Evolutionary conservation across 2,797 vertebrate genomes (phyloP).

Genomic region (Amblyopsis hoosieri): DNA sequence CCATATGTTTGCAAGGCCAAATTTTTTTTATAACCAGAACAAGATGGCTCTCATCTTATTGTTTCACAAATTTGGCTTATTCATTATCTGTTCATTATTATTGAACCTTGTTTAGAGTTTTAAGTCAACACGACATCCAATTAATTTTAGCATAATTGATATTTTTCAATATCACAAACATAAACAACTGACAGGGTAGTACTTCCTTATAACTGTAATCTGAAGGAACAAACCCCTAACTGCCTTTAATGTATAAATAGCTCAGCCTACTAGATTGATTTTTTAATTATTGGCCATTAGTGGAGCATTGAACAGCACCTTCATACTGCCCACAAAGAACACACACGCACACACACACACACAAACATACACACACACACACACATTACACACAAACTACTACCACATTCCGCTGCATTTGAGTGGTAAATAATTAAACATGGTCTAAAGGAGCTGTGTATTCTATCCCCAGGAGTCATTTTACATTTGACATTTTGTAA

Average conservation of each 20-base stretch:
- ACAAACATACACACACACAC: neutral
- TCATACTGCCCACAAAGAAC: neutral
- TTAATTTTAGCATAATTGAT: no score
- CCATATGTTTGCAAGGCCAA: neutral
- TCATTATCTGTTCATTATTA: no score
- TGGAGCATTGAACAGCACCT: constrained; percentile 39
- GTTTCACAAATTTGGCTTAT: no score
- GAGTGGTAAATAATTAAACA: constrained; percentile 57
- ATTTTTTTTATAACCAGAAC: neutral
- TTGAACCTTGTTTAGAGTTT: no score
- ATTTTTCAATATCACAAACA: neutral
- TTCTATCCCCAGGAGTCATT: constrained; percentile 23
- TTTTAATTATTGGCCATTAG: constrained; percentile 45
- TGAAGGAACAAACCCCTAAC: constrained; percentile 36
- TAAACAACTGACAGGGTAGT: constrained; percentile 8
- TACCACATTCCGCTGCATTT: neutral
- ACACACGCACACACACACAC: neutral
- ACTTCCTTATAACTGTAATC: constrained; percentile 1
- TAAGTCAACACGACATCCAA: no score
- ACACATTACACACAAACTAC: neutral
- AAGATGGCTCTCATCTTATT: neutral
- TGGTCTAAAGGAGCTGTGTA: constrained; percentile 23
- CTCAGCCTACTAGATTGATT: constrained; percentile 52
- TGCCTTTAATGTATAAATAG: constrained; percentile 57
- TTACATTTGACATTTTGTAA: constrained; percentile 41